Percentiles rank a stretch among this genome's conserved stretches.
phyloP scores from a whole-genome alignment of 2,888 invertebrate species.

The Hypomecis punctinalis region DNA sequence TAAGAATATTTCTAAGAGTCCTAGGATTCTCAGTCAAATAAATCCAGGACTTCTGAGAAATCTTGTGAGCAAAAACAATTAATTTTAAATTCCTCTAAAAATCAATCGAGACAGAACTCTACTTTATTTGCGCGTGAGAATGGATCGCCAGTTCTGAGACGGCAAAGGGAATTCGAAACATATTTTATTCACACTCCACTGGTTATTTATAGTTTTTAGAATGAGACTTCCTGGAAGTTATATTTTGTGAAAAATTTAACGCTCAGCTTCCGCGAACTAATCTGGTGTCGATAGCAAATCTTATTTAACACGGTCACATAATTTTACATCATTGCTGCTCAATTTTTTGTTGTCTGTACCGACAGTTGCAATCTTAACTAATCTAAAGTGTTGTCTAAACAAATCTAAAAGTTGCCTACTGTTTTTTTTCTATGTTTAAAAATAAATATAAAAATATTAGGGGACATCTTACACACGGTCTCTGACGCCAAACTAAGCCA shows the following conservation, averaged over 20 bases:
- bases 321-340: slow-evolving; percentile 34
- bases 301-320: slow-evolving; percentile 44
- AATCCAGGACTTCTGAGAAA: slow-evolving; percentile 42
- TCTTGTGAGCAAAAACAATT: slow-evolving; percentile 44
- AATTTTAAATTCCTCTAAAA: slow-evolving; percentile 37
- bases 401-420: too few relatives aligned
- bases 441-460: too few relatives aligned
- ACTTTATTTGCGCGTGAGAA: slow-evolving; percentile 29
- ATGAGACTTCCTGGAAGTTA: slow-evolving; percentile 25
- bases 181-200: slow-evolving; percentile 19
- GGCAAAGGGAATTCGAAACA: slow-evolving; percentile 14
- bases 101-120: slow-evolving; percentile 22
- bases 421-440: too few relatives aligned
- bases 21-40: slow-evolving; percentile 23
- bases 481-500: too few relatives aligned
- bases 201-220: slow-evolving; percentile 13
- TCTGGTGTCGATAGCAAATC: slow-evolving; percentile 29
- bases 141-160: slow-evolving; percentile 16
- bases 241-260: slow-evolving; percentile 11
- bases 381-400: too few relatives aligned
- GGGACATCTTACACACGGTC: too few relatives aligned
- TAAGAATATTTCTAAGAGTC: slow-evolving; percentile 4
- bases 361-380: not conserved
- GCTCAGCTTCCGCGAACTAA: slow-evolving; percentile 27
- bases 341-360: slow-evolving; percentile 1